Evolutionary conservation across 2,888 invertebrate genomes (phyloP).

Genomic region (Pachydiplax longipennis): DNA sequence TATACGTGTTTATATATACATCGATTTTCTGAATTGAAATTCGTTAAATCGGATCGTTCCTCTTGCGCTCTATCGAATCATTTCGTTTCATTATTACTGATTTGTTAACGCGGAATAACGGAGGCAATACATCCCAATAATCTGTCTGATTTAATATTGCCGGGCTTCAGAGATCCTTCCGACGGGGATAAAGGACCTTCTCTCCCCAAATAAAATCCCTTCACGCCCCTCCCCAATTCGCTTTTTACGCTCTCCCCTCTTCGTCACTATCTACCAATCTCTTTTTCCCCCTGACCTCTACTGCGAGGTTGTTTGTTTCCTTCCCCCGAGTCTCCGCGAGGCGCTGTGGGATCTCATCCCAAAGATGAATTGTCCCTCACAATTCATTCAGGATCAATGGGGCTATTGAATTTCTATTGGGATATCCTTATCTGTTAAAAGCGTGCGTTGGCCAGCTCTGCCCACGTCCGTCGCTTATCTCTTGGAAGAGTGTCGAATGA

Average conservation of each 20-base stretch:
- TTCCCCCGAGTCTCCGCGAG: background rate
- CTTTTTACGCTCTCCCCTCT: background rate
- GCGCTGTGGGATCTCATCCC: background rate
- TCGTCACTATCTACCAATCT: background rate
- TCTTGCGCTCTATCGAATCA: too few species aligned
- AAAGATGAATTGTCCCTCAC: constrained; percentile 9
- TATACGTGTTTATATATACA: too few species aligned
- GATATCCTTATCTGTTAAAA: background rate
- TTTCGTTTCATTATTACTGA: too few species aligned
- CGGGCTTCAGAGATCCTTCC: too few species aligned
- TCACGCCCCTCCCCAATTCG: background rate
- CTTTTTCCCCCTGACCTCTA: background rate
- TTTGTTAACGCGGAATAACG: too few species aligned
- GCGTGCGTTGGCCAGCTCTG: background rate
- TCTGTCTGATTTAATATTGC: too few species aligned
- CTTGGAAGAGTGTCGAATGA: constrained; percentile 4
- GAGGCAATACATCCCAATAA: too few species aligned
- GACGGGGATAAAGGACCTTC: too few species aligned
- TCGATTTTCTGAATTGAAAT: too few species aligned
- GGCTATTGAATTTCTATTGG: constrained; percentile 36
- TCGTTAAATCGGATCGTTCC: too few species aligned
- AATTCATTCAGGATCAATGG: constrained; percentile 30
- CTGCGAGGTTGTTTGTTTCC: background rate
- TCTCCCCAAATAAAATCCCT: background rate
- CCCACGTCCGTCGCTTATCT: constrained; percentile 2